Conservation (phyloP, 2,797 vertebrate genomes). For the Dromococcyx pavoninus region DNA sequence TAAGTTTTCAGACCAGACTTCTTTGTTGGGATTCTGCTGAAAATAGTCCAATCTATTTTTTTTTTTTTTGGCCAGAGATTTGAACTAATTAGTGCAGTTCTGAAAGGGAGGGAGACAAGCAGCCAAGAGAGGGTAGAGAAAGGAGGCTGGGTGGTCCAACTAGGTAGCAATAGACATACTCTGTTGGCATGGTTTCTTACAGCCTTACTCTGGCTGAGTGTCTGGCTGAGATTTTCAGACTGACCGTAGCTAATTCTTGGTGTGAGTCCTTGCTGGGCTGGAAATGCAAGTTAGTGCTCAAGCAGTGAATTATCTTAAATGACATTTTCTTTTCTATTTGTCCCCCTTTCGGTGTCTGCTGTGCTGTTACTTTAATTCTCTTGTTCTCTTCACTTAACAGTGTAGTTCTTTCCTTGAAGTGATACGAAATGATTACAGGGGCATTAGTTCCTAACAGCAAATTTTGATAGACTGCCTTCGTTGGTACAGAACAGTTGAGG, state of each 20-base stretch:
- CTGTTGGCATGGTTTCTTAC: background rate
- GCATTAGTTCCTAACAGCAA: background rate
- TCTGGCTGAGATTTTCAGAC: background rate
- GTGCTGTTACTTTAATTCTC: background rate
- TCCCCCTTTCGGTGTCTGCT: background rate
- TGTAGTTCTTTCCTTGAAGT: background rate
- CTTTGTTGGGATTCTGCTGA: background rate
- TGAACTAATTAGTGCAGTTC: background rate
- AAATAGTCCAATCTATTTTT: background rate
- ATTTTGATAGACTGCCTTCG: background rate
- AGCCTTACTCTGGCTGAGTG: background rate
- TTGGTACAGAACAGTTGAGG: background rate
- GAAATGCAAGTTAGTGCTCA: background rate
- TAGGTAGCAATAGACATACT: rapidly evolving
- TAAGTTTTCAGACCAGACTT: background rate
- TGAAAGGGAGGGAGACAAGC: background rate
- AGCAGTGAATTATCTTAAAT: background rate
- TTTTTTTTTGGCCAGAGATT: background rate
- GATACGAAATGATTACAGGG: background rate
- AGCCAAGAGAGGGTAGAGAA: background rate
- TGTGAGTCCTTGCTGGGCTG: background rate
- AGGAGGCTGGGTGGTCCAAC: background rate
- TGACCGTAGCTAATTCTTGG: background rate
- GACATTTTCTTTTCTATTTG: background rate
- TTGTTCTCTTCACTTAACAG: background rate